Percentiles rank a stretch among this genome's conserved stretches.
phyloP scores from a whole-genome alignment of 1,140 invertebrate genomes.

The Mycetomoellerius zeteki region DNA sequence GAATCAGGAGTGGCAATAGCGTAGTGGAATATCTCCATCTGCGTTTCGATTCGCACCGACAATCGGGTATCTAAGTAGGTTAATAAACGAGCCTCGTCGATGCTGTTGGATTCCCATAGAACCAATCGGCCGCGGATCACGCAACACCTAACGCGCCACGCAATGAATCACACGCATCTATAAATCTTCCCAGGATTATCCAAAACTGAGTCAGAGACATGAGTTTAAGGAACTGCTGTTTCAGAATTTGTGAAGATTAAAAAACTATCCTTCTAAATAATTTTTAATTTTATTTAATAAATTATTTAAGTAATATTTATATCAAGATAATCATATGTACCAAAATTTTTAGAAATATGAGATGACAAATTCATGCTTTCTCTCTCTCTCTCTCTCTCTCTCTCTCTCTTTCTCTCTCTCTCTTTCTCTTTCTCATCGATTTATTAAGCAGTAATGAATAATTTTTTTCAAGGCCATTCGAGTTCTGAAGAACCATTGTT shows the following conservation, averaged over 20 bases:
- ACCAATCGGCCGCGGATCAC: conserved; percentile 78
- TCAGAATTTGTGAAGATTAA: neutral
- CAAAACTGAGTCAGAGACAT: conserved; percentile 20
- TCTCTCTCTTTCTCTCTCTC: neutral
- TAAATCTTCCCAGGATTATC: conserved; percentile 57
- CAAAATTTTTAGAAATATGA: neutral
- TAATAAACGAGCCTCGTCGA: conserved; percentile 81
- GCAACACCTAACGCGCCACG: conserved; percentile 71
- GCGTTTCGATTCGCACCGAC: conserved; percentile 55
- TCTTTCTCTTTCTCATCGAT: neutral
- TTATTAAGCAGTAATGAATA: neutral
- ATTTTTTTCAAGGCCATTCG: neutral
- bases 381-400: neutral
- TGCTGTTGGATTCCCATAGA: conserved; percentile 79
- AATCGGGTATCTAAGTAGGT: conserved; percentile 79
- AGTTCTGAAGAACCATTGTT: neutral
- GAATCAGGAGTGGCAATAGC: conserved; percentile 55
- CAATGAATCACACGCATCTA: conserved; percentile 74
- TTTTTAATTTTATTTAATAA: neutral
- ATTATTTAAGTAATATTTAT: neutral
- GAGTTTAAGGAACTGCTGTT: conserved; percentile 7
- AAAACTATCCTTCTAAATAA: neutral
- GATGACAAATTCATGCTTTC: neutral
- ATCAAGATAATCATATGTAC: neutral
- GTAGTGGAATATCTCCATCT: conserved; percentile 76